Evolutionary conservation across 1,140 invertebrate genomes (phyloP), one percentile per base, ranked within the genome.

Genomic region (Phortica variegata): DNA sequence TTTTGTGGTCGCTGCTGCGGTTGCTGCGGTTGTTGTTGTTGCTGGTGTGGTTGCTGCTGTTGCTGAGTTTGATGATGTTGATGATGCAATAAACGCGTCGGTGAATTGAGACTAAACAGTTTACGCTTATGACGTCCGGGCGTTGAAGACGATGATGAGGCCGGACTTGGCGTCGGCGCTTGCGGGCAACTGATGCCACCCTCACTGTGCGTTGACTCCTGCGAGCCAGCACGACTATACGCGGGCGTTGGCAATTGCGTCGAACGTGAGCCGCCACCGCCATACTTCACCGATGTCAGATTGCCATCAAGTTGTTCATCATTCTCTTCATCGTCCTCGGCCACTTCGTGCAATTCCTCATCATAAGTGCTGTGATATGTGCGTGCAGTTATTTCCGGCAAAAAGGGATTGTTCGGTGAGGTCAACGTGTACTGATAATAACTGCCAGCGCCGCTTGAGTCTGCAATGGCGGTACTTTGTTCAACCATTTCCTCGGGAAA

Each of bases 351-450:
- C 3, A 46, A 37, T 1, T 56, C 65, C 3, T 73, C 62, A 0
- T 59, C 56, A 23, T 73, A 70, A 34, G 56, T 62, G 52, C 58
- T 70, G 49, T 73, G 65, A 38, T 75, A 75, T 9, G 62, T 72
- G 7, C 65, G 52, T 3, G 72, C 72, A 2, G 70, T 75, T 3
- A 75, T 75, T 49, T 75, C 72, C 13, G 72, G 72, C 29, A 75
- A 41, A 38, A 75, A 75, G 7, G 72, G 72, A 68, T 75, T 75
- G 39, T 75, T 75, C 10, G 72, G 72, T 0, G 72, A 75, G 8
- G 72, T 68, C 26, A 75, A 32, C 3, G 68, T 74, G 26, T 75
- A 75, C 37, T 74, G 71, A 43, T 74, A 74, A 39, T 73, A 74
- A 13, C 54, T 54, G 0, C 61, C 54, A 2, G 44, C 29, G 3